Evolutionary conservation across 92 coral and sea anemone genomes (phyloP).

Genomic region (Chrysogorgia sp.): DNA sequence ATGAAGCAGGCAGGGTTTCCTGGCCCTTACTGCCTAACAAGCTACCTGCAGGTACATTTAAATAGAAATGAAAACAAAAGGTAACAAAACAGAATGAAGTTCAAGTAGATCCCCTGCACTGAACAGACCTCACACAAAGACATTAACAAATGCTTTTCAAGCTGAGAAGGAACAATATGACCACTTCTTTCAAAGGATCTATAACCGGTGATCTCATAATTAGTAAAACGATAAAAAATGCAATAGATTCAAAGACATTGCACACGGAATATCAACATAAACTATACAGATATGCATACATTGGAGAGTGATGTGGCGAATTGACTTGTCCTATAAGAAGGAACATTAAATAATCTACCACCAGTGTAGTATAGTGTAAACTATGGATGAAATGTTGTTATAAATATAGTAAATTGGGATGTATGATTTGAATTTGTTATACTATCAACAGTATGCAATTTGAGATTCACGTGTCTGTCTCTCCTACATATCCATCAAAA

Average conservation of each 20-base stretch:
- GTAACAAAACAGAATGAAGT: not conserved
- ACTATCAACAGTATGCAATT: no score
- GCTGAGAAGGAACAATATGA: constrained; percentile 3
- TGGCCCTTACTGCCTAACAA: constrained; percentile 16
- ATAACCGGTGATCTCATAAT: not conserved
- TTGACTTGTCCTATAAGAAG: no score
- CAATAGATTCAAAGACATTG: not conserved
- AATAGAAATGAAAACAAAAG: constrained; percentile 4
- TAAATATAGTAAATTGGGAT: no score
- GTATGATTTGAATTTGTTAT: no score
- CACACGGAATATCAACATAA: not conserved
- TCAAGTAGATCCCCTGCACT: not conserved
- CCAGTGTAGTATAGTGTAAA: no score
- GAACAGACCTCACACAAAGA: constrained; percentile 39
- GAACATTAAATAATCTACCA: no score
- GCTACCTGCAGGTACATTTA: constrained; percentile 35
- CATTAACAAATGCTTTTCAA: not conserved
- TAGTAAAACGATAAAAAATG: constrained; percentile 2
- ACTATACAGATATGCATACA: not conserved
- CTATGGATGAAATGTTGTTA: no score
- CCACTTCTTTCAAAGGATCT: not conserved
- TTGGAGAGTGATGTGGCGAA: no score
- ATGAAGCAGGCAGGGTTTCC: constrained; percentile 23
- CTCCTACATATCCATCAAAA: no score
- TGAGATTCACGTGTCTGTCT: no score